phyloP scores from a whole-genome alignment of 2,797 vertebrate genomes.

The Streptopelia turtur region DNA sequence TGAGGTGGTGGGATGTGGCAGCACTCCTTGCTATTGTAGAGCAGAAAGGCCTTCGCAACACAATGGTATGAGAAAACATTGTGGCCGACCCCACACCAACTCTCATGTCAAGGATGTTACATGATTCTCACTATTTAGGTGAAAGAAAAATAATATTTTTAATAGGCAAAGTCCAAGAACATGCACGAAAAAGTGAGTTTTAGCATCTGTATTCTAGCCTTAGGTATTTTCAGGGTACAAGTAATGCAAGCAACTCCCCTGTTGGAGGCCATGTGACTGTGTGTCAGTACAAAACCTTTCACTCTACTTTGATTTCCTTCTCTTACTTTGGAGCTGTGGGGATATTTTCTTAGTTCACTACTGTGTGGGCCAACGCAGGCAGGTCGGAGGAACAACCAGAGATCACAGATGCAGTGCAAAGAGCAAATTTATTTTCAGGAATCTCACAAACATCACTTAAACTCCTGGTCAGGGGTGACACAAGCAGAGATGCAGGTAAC shows the following conservation, averaged over 20 bases:
- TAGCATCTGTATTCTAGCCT: not conserved
- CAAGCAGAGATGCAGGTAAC: too few species aligned
- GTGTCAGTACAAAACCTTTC: not conserved
- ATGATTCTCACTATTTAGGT: not conserved
- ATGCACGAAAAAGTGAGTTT: not conserved
- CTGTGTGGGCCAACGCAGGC: too few species aligned
- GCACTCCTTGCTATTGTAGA: not conserved
- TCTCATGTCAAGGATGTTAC: not conserved
- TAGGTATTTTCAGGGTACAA: not conserved
- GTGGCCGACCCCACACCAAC: not conserved
- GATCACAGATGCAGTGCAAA: too few species aligned
- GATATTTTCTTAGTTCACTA: conserved; percentile 26
- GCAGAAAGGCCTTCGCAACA: not conserved
- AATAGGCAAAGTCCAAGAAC: not conserved
- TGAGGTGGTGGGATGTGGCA: not conserved
- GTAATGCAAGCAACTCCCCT: not conserved
- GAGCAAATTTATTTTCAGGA: too few species aligned
- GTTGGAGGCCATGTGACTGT: not conserved
- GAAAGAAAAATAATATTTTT: not conserved
- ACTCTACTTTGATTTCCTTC: not conserved
- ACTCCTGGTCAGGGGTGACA: too few species aligned
- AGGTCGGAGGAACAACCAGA: too few species aligned
- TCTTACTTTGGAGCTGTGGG: conserved; percentile 43
- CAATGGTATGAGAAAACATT: not conserved
- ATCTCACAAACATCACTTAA: too few species aligned